Evolutionary conservation across 2,113 vertebrate genomes (phyloP), one percentile per base, ranked within the genome.

Genomic region (Notothenia rossii): DNA sequence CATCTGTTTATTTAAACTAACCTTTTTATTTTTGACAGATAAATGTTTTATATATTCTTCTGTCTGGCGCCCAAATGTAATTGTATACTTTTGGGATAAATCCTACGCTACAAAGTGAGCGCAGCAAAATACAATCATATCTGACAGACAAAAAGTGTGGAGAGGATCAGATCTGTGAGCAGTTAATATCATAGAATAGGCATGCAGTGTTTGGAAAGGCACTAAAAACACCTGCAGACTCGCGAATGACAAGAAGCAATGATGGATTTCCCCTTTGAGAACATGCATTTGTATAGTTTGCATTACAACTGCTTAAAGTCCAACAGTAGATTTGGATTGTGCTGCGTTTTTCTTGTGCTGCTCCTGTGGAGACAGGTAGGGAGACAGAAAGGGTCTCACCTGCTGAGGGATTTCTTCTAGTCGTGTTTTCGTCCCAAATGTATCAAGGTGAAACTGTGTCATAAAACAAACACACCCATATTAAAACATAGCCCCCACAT

Each of bases 371-470:
- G 43, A 48, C 1, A 7, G 51, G 48, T 11, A 12, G 15, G 50
- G 15, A 59, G 8, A 51, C 58, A 66, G 7, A 0, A 59, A 14
- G 43, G 5, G 14, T 43, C 33, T 86, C 73, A 88, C 89, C 86
- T 68, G 53, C 0, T 2, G 65, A 2, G 0, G 11, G 5, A 2
- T 5, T 1, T 86, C 83, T 0, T 3, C 77, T 70, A 91, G 86
- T 0, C 17, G 49, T 0, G 0, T 78, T 1, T 43, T 67, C 50
- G 0, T 1, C 0, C 71, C 51, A 4, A 73, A 81, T 0, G 1
- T 0, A 0, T 63, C 29, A 20, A 90, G 22, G 1, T 14, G 13
- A 6, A 91, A 80, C 90, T 93, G 86, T 12, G 13, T 48, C 4
- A 14, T 0, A 62, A 73, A 75, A 81, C 66, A 88, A 65, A 73